Evolutionary conservation across 2,113 vertebrate species (phyloP), one percentile per base, ranked within the genome.

Genomic region (Erythrolamprus reginae): DNA sequence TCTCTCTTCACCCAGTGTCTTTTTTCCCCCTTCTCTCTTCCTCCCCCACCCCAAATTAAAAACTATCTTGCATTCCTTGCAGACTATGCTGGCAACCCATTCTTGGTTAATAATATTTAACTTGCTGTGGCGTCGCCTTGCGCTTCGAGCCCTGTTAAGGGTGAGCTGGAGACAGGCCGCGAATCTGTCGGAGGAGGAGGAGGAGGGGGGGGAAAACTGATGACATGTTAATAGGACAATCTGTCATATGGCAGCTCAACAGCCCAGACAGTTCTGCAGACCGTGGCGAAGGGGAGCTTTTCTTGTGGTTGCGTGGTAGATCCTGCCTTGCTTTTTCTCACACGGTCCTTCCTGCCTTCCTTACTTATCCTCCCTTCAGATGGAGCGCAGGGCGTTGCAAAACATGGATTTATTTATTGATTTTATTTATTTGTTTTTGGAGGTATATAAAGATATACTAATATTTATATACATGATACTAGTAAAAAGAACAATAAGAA

Each of bases 101-200:
- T 95, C 96, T 96, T 96, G 93, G 95, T 95, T 97, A 96, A 96
- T 96, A 97, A 96, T 96, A 95, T 96, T 96, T 96, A 97, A 97
- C 96, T 96, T 95, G 95, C 95, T 93, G 93, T 94, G 96, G 96
- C 96, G 96, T 95, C 96, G 94, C 93, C 95, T 93, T 89, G 84
- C 90, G 94, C 96, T 96, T 93, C 89, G 91, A 83, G 88, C 94
- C 94, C 92, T 92, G 92, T 92, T 92, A 93, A 94, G 94, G 95
- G 24, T 96, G 93, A 84, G 95, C 91, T 93, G 95, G 88, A 96
- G 96, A 96, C 96, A 92, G 96, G 94, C 93, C 92, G 90, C 91
- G 92, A 92, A 93, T 96, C 94, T 94, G 95, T 94, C 93, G 91
- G n/a, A n/a, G n/a, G n/a, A n/a, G n/a, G n/a, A n/a, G n/a, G n/a